Evolutionary conservation across 1,140 invertebrate species (phyloP).

Genomic region (Ganaspis sp.): DNA sequence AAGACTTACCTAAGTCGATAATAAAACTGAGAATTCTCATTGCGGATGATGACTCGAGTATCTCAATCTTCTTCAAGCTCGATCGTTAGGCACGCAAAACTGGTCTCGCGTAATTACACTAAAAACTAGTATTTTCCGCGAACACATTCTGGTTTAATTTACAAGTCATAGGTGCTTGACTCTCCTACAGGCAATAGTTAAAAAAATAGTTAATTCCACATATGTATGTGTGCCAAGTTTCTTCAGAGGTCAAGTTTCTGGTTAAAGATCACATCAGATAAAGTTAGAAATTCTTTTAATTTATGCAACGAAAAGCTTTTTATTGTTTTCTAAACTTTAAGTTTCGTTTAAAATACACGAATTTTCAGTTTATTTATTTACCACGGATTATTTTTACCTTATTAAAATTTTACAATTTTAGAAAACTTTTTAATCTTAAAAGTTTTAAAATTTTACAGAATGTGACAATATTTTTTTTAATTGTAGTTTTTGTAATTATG

Average conservation of each 20-base stretch:
- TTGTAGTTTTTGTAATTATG: no score
- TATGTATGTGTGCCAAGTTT: neutral
- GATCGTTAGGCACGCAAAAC: conserved; percentile 37
- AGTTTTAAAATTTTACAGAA: no score
- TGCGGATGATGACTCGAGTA: conserved; percentile 33
- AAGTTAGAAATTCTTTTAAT: no score
- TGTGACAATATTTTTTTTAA: no score
- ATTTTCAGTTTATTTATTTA: no score
- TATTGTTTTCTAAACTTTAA: no score
- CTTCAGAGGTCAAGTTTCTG: neutral
- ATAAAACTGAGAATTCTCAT: conserved; percentile 3
- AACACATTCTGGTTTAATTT: conserved; percentile 16
- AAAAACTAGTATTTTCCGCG: conserved; percentile 38
- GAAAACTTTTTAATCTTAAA: no score
- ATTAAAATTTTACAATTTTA: no score
- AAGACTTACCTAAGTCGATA: conserved; percentile 36
- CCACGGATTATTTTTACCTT: no score
- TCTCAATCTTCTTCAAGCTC: conserved; percentile 17
- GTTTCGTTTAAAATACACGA: no score
- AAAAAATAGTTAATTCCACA: neutral
- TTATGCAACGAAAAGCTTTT: no score
- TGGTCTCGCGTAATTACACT: conserved; percentile 43
- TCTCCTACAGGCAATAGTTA: neutral
- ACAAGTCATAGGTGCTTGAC: neutral
- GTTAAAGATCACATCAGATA: no score